A percentile compares a stretch with the other conserved stretches of the same genome.
phyloP scores from a whole-genome alignment of 2,797 vertebrate species.

The Triplophysa bombifrons region DNA sequence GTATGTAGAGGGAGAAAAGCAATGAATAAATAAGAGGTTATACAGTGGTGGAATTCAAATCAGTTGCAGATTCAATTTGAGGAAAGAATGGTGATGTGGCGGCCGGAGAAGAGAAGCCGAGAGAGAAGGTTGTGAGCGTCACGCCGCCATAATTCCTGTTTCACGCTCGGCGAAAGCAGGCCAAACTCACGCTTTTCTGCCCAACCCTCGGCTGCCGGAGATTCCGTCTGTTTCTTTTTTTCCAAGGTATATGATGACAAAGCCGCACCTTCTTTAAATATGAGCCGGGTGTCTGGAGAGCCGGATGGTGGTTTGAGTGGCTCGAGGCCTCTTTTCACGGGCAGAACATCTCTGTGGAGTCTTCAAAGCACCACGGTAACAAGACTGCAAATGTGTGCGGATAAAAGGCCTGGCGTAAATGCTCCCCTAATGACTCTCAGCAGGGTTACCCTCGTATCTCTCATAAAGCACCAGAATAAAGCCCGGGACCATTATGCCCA shows the following conservation, averaged over 20 bases:
- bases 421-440: slow-evolving; percentile 80
- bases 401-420: slow-evolving; percentile 73
- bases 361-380: slow-evolving; percentile 67
- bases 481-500: slow-evolving; percentile 74
- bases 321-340: slow-evolving; percentile 64
- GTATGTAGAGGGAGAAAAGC: slow-evolving; percentile 71
- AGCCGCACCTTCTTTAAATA: slow-evolving; percentile 55
- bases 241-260: slow-evolving; percentile 51
- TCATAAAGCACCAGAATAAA: slow-evolving; percentile 78
- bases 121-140: slow-evolving; percentile 69
- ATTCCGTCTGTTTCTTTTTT: slow-evolving; percentile 36
- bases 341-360: slow-evolving; percentile 64
- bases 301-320: slow-evolving; percentile 55
- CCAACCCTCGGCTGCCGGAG: slow-evolving; percentile 49
- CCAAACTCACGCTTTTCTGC: slow-evolving; percentile 57
- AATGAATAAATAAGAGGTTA: slow-evolving; percentile 83
- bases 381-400: slow-evolving; percentile 68
- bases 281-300: slow-evolving; percentile 53
- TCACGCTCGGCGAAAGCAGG: slow-evolving; percentile 69
- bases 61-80: slow-evolving; percentile 77
- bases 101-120: slow-evolving; percentile 64
- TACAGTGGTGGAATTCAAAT: slow-evolving; percentile 79
- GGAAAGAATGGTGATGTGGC: slow-evolving; percentile 71
- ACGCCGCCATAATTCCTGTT: slow-evolving; percentile 73
- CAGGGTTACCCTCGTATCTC: slow-evolving; percentile 76